Evolutionary conservation across 1,140 invertebrate genomes (phyloP), one percentile per base, ranked within the genome.

Genomic region (Dendroctonus ponderosae): DNA sequence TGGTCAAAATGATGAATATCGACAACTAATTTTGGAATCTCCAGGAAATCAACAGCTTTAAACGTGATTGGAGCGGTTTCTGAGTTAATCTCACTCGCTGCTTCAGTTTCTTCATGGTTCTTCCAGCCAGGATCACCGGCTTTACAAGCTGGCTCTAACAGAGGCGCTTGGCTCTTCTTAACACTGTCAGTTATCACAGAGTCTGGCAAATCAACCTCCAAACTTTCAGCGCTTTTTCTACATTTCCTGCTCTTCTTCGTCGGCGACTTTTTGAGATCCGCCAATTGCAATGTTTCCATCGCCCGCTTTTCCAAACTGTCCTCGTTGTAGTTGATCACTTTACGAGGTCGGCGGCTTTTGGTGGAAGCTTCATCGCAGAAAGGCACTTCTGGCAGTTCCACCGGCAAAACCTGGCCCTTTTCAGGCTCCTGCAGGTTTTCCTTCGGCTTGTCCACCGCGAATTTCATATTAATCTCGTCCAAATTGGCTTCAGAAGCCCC

Each of bases 11-110:
- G 44, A 11, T 57, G 52, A 4, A 65, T 56, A 41, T 65, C 62
- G 9, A 65, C 53, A 3, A 65, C 52, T 41, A 57, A 12, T 26
- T 65, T 50, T 1, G 62, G 53, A 6, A 65, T 65, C 57, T 57
- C 62, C 12, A 53, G 4, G 57, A 57, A 65, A 41, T 65, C 52
- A 6, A 6, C 11, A 2, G 26, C 44, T 40, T 57, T 57, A 38
- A 44, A 57, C n/a, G 50, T 39, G 53, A 56, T 52, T 37, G n/a
- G n/a, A 5, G 9, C 5, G 26, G 26, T 52, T 52, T 52, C 50
- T 52, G n/a, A 37, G 8, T 14, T 52, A 14, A 8, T 46, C 12
- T n/a, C 7, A 44, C 43, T 44, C 3, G 26, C 26, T 26, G 26
- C 26, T 26, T 26, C 26, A 26, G 26, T 3, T 26, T 26, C 26